These are phyloP conservation scores for Scaptodrosophila lebanonensis DNA, from an alignment of 1,140 invertebrate species.

Conservation along the genomic window DNA sequence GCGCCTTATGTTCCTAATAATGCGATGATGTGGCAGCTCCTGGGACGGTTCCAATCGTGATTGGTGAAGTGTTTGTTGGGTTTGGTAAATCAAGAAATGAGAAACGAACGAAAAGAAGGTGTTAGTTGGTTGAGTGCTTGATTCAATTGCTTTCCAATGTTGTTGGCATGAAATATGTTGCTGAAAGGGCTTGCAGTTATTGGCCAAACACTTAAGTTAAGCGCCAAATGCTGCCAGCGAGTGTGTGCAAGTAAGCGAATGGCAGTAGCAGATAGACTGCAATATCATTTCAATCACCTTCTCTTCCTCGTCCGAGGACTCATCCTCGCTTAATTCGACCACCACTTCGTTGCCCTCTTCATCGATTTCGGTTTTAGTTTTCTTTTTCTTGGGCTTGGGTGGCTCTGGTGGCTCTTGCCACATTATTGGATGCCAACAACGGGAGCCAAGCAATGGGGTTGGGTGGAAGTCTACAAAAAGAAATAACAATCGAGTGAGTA, in stretches of 20 bases:
- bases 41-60: too few species aligned
- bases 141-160: conserved; percentile 28
- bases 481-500: conserved; percentile 46
- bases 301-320: conserved; percentile 75
- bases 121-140: conserved; percentile 3
- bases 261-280: too few species aligned
- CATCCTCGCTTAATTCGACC: conserved; percentile 75
- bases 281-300: conserved; percentile 60
- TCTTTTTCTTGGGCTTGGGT: conserved; percentile 77
- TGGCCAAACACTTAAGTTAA: too few species aligned
- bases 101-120: conserved; percentile 12
- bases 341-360: conserved; percentile 75
- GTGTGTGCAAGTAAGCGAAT: background rate
- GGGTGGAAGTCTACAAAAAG: conserved; percentile 74
- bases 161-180: conserved; percentile 45
- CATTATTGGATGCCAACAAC: conserved; percentile 77
- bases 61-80: too few species aligned
- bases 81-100: background rate
- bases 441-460: conserved; percentile 76
- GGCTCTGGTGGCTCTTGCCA: conserved; percentile 74
- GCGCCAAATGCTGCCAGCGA: background rate
- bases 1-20: conserved; percentile 71
- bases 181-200: too few species aligned
- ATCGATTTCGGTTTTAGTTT: conserved; percentile 74
- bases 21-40: conserved; percentile 76